These are phyloP conservation scores for Orthosia incerta DNA, from an alignment of 2,888 invertebrate species.

Conservation along the genomic window DNA sequence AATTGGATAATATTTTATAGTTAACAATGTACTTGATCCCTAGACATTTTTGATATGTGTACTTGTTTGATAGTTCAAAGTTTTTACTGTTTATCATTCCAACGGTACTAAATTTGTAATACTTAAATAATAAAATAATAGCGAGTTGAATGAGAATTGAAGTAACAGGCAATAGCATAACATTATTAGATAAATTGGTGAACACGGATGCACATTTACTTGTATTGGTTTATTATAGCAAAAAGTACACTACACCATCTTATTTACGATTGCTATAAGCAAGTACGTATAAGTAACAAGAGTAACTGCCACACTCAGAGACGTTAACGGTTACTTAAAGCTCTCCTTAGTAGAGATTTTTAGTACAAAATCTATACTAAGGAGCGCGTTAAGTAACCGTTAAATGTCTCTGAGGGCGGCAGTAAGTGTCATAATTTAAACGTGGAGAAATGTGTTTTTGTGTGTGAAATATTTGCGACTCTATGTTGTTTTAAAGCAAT, in stretches of 20 bases:
- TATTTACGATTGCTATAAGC: constrained; percentile 19
- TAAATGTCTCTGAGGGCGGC: too few relatives aligned
- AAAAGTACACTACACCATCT: constrained; percentile 12
- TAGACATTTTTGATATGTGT: too few relatives aligned
- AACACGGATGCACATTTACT: constrained; percentile 21
- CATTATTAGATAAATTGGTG: constrained; percentile 21
- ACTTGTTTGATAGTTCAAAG: constrained; percentile 33
- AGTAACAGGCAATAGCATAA: constrained; percentile 1
- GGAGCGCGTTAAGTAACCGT: too few relatives aligned
- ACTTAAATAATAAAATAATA: constrained; percentile 23
- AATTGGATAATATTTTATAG: too few relatives aligned
- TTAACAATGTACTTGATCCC: too few relatives aligned
- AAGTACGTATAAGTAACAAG: constrained; percentile 12
- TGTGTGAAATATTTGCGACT: constrained; percentile 5
- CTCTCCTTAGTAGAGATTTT: too few relatives aligned
- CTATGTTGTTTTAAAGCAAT: constrained; percentile 7
- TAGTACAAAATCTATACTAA: too few relatives aligned
- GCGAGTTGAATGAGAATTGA: constrained; percentile 14
- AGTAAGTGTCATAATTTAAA: constrained; percentile 20
- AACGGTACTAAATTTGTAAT: constrained; percentile 50
- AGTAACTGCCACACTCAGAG: too few relatives aligned
- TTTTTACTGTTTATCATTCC: constrained; percentile 55
- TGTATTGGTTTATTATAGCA: constrained; percentile 14
- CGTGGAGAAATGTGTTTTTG: background rate
- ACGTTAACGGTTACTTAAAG: too few relatives aligned